Evolutionary conservation across 1,140 invertebrate species (phyloP), one percentile per base, ranked within the genome.

Genomic region (Saccostrea glomerata): DNA sequence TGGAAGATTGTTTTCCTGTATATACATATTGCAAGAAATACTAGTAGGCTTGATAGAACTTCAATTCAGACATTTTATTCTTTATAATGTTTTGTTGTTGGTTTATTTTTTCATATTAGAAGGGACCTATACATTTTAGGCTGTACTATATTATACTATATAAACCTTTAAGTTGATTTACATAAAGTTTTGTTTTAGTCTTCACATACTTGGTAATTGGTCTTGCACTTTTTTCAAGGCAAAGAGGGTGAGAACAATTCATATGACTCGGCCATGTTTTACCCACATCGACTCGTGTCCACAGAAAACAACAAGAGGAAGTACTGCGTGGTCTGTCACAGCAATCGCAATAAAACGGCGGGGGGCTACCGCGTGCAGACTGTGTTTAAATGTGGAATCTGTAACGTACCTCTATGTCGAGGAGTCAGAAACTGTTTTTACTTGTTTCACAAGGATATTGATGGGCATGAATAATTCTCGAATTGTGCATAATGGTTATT

Each of bases 311-410:
- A 40, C 82, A 84, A 56, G 54, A 7, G 40, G 55, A 84, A 84
- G 82, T 56, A 84, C 47, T 84, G 82, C 25, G 82, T 84, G 36
- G 40, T 84, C 82, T 84, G 82, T 54, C 82, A 84, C 9, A 84
- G 40, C 55, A 55, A n/a, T 20, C 40, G 55, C 40, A 56, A 55
- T 56, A 84, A 84, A 36, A 84, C 82, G 3, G 55, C 40, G 55
- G 40, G 47, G 55, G 82, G 82, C 23, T 84, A 56, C 20, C 40
- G 82, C 20, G 82, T 84, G 20, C 55, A 54, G 20, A 84, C 82
- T 7, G 55, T 54, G 11, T 55, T 56, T 55, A 84, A 84, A 56
- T 84, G 82, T 84, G 55, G 23, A 17, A 54, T 84, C 7, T 84
- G 82, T 36, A 56, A 84, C 30, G 82, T 84, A 23, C 82, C 82